Conservation (phyloP, 2,888 invertebrate genomes). For the Chrysotoxum bicinctum region DNA sequence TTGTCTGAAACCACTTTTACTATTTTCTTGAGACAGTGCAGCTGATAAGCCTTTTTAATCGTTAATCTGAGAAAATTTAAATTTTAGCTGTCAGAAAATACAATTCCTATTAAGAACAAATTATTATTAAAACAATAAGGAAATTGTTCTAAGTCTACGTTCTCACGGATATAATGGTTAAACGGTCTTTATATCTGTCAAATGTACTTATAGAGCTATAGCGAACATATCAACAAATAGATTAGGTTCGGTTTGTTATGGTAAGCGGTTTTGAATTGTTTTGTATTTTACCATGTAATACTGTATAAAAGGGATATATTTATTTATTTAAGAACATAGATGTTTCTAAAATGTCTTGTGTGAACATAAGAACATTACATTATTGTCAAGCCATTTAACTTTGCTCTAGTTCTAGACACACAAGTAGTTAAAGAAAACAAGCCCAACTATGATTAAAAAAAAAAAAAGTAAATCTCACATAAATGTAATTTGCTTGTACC, state of each 20-base stretch:
- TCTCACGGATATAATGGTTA: conserved; percentile 46
- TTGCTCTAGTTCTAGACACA: too few relatives aligned
- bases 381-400: too few relatives aligned
- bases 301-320: background rate
- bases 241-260: background rate
- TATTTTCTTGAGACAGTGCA: conserved; percentile 40
- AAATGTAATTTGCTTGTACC: too few relatives aligned
- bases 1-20: conserved; percentile 36
- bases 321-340: too few relatives aligned
- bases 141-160: conserved; percentile 25
- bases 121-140: conserved; percentile 18
- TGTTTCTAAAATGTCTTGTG: background rate
- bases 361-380: too few relatives aligned
- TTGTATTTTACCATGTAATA: background rate
- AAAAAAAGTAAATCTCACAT: too few relatives aligned
- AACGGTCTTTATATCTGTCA: background rate
- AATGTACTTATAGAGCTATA: background rate
- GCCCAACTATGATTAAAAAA: too few relatives aligned
- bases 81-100: conserved; percentile 34
- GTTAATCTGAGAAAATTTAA: conserved; percentile 50
- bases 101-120: background rate
- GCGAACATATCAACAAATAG: background rate
- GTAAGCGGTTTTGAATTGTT: conserved; percentile 79
- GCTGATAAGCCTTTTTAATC: conserved; percentile 51
- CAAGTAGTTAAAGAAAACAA: too few relatives aligned